These are phyloP conservation scores for Neofelis nebulosa DNA, from an alignment of 2,113 vertebrate genomes.

Conservation along the genomic window DNA sequence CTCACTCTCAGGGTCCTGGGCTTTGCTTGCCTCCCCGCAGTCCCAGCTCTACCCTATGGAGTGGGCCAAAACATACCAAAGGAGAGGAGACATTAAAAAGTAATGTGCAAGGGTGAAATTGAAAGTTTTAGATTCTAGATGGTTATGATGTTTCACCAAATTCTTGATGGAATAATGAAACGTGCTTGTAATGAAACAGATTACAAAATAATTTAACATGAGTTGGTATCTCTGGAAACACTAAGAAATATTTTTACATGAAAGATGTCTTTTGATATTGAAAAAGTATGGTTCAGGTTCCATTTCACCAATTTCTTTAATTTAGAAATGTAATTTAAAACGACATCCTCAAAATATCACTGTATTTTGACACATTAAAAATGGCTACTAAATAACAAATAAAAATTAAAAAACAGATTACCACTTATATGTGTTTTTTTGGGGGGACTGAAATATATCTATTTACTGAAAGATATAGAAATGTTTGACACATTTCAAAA, in stretches of 20 bases:
- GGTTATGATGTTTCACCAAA: not conserved
- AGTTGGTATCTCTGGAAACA: constrained; percentile 13
- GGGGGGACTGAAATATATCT: not conserved
- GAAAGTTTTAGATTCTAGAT: constrained; percentile 15
- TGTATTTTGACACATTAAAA: constrained; percentile 1
- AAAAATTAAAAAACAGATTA: constrained; percentile 2
- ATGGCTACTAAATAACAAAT: not conserved
- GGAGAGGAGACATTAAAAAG: constrained; percentile 8
- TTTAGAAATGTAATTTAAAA: constrained; percentile 43
- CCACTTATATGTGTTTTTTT: not conserved
- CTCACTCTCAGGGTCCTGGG: not conserved
- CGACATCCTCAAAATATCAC: not conserved
- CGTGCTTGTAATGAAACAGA: not conserved
- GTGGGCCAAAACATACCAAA: not conserved
- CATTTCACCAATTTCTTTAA: not conserved
- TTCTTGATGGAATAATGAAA: constrained; percentile 36
- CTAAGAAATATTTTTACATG: constrained; percentile 14
- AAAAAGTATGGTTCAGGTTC: not conserved
- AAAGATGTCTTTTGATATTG: constrained; percentile 7
- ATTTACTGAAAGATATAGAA: not conserved
- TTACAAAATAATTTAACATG: constrained; percentile 34
- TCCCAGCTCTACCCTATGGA: not conserved
- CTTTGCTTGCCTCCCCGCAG: not conserved
- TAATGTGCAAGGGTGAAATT: not conserved
- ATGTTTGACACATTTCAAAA: constrained; percentile 17